Percentiles rank a stretch among this genome's conserved stretches.
phyloP scores from a whole-genome alignment of 64 coral and sea anemone species.

The Montipora cactus region DNA sequence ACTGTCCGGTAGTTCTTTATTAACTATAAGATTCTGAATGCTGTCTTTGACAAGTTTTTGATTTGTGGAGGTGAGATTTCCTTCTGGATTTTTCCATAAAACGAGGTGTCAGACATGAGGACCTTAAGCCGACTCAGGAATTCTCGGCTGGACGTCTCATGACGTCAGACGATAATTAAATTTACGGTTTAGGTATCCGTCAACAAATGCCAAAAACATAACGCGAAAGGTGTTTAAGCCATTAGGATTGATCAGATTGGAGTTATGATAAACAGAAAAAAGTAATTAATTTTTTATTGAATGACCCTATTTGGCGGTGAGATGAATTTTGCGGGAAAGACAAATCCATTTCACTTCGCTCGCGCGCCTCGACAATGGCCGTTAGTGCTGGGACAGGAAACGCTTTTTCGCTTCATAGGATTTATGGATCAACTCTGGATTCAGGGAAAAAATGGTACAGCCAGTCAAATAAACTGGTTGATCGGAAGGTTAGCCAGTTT shows the following conservation, averaged over 20 bases:
- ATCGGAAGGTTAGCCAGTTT: not conserved
- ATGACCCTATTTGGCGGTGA: too few relatives aligned
- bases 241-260: not conserved
- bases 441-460: not conserved
- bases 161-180: too few relatives aligned
- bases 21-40: too few relatives aligned
- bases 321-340: not conserved
- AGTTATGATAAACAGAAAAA: not conserved
- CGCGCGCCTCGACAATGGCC: not conserved
- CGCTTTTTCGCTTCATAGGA: not conserved
- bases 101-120: too few relatives aligned
- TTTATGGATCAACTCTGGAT: not conserved
- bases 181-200: not conserved
- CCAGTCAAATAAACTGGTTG: not conserved
- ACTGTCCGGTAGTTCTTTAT: too few relatives aligned
- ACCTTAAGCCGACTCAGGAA: too few relatives aligned
- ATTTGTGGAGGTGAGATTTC: too few relatives aligned
- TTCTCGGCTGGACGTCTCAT: too few relatives aligned
- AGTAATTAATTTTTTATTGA: not conserved
- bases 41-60: too few relatives aligned
- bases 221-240: not conserved
- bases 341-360: not conserved
- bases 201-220: not conserved
- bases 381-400: not conserved
- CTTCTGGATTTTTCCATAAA: too few relatives aligned